phyloP scores from a whole-genome alignment of 2,888 invertebrate species.

The Cordilura impudica region DNA sequence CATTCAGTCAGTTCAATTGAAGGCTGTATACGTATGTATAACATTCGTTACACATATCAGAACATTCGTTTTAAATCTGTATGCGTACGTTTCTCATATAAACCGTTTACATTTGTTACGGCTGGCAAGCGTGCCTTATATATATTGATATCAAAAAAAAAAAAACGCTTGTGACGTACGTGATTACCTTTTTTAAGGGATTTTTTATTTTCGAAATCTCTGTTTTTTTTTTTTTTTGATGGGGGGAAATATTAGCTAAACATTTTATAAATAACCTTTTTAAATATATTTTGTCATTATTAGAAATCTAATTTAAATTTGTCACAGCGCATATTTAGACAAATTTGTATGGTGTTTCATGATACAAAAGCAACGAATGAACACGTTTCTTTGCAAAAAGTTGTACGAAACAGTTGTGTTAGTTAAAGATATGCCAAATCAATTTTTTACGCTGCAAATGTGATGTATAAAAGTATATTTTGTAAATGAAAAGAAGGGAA shows the following conservation, averaged over 20 bases:
- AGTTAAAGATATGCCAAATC: slow-evolving; percentile 37
- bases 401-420: slow-evolving; percentile 19
- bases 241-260: slow-evolving; percentile 41
- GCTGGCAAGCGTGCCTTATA: slow-evolving; percentile 48
- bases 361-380: neutral
- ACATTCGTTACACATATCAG: slow-evolving; percentile 62
- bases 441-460: slow-evolving; percentile 57
- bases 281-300: slow-evolving; percentile 28
- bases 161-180: neutral
- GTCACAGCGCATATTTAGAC: slow-evolving; percentile 61
- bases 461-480: neutral
- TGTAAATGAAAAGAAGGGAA: neutral
- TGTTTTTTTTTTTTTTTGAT: slow-evolving; percentile 16
- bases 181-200: slow-evolving; percentile 33
- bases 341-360: slow-evolving; percentile 54
- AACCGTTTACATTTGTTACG: slow-evolving; percentile 60
- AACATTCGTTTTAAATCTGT: slow-evolving; percentile 40
- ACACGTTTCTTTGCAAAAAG: slow-evolving; percentile 32
- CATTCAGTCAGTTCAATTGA: slow-evolving; percentile 23
- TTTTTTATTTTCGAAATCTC: slow-evolving; percentile 22
- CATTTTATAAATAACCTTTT: slow-evolving; percentile 26
- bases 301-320: slow-evolving; percentile 56
- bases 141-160: neutral
- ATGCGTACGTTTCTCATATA: slow-evolving; percentile 52
- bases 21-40: slow-evolving; percentile 41